Conservation (phyloP, 2,113 vertebrate genomes). For the Sminthopsis crassicaudata region DNA sequence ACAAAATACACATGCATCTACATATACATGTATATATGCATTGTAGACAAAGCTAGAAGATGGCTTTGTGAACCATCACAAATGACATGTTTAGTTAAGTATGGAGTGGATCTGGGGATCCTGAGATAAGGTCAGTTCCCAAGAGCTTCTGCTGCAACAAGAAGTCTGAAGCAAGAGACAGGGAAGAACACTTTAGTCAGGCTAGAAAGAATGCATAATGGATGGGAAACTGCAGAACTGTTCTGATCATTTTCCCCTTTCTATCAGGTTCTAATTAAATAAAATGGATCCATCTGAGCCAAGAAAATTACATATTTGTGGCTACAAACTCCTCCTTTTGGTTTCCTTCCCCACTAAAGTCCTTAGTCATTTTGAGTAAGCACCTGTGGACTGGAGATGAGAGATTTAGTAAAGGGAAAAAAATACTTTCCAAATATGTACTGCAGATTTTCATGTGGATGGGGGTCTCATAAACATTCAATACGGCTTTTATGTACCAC, state of each 20-base stretch:
- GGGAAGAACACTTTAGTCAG: neutral
- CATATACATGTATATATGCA: neutral
- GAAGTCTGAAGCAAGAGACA: neutral
- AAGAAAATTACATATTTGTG: conserved; percentile 72
- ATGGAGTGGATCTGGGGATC: neutral
- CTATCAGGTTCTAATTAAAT: conserved; percentile 21
- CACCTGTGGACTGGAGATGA: conserved; percentile 72
- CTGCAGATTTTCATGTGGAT: conserved; percentile 72
- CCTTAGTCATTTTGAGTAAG: conserved; percentile 58
- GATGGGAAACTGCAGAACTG: neutral
- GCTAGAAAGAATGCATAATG: neutral
- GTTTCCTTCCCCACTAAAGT: conserved; percentile 63
- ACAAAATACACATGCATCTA: neutral
- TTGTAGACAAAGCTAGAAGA: no score
- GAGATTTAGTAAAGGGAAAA: conserved; percentile 79
- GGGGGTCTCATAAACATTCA: conserved; percentile 78
- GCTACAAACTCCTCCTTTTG: conserved; percentile 46
- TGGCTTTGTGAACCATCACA: neutral
- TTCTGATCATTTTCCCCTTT: conserved; percentile 29
- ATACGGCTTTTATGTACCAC: conserved; percentile 80
- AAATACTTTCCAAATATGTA: conserved; percentile 79
- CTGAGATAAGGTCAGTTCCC: neutral
- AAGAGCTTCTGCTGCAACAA: neutral
- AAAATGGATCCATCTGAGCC: conserved; percentile 63
- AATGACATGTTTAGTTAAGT: neutral